Evolutionary conservation across 2,888 invertebrate genomes (phyloP), one percentile per base, ranked within the genome.

Genomic region (Dicyrtomina minuta): DNA sequence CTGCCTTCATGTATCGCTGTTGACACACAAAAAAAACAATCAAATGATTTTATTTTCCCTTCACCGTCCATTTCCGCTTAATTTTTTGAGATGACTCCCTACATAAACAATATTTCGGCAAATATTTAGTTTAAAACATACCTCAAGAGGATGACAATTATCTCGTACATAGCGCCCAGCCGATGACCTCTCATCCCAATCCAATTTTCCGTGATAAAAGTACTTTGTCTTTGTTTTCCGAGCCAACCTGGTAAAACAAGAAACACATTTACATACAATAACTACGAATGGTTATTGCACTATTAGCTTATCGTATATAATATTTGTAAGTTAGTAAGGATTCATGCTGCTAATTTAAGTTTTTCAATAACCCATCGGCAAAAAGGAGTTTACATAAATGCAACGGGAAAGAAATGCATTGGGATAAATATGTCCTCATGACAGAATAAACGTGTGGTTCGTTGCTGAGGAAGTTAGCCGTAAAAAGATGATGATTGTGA

Each of bases 141-240:
- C 95, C 86, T 89, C 85, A 79, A 99, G 84, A 67, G 96, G 96
- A 86, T 96, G 96, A 85, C 98, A 98, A 83, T 96, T 96, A 83
- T 97, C 96, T 80, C 96, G 88, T 51, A 99, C 98, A 82, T 98
- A 99, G 84, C 96, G 89, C 66, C 97, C 98, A 71, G 96, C 94
- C 62, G 93, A 92, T 81, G 93, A 94, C 82, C 95, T 93, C 79
- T 95, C 94, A 82, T 97, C 96, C 98, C 98, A 99, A 83, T 96
- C 96, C 81, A 99, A 87, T 85, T 93, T 92, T 66, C 96, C 96
- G 82, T 96, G 92, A 84, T 96, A 94, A 84, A 98, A 99, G 84
- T 98, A 99, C 85, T 96, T 96, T 79, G 96, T 96, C 85, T 95
- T 93, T 72, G 93, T 92, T 86, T 92, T 92, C 77, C 89, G 86